Conservation (phyloP, 2,888 invertebrate species). For the Quadroppia sp. region DNA sequence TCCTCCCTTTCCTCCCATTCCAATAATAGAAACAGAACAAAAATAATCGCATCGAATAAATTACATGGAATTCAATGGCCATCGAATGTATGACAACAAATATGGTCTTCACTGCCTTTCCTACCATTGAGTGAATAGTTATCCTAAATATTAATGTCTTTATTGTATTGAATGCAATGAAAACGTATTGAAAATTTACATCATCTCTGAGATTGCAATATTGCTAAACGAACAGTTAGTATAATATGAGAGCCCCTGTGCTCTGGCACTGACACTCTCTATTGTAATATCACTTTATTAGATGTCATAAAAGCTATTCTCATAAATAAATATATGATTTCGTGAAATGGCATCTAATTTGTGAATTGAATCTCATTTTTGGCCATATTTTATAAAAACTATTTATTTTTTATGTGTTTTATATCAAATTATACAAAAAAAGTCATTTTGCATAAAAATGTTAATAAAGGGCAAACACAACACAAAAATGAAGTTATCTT, state of each 20-base stretch:
- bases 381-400: background rate
- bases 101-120: background rate
- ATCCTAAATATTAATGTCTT: background rate
- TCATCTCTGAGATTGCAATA: slow-evolving; percentile 25
- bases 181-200: slow-evolving; percentile 1
- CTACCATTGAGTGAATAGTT: background rate
- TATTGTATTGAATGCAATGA: background rate
- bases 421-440: background rate
- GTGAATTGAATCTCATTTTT: background rate
- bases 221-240: background rate
- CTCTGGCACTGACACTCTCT: background rate
- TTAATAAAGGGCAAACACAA: background rate
- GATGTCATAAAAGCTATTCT: slow-evolving; percentile 23
- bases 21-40: too few species aligned
- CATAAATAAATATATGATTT: slow-evolving; percentile 25
- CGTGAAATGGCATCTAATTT: slow-evolving; percentile 20
- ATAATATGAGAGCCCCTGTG: background rate
- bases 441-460: background rate
- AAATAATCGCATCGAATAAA: background rate
- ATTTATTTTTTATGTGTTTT: background rate
- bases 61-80: background rate
- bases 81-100: background rate
- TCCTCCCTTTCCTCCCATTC: too few species aligned
- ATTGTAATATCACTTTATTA: slow-evolving; percentile 28
- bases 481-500: background rate